phyloP scores from a whole-genome alignment of 2,888 invertebrate species.

The Physocephala rufipes region DNA sequence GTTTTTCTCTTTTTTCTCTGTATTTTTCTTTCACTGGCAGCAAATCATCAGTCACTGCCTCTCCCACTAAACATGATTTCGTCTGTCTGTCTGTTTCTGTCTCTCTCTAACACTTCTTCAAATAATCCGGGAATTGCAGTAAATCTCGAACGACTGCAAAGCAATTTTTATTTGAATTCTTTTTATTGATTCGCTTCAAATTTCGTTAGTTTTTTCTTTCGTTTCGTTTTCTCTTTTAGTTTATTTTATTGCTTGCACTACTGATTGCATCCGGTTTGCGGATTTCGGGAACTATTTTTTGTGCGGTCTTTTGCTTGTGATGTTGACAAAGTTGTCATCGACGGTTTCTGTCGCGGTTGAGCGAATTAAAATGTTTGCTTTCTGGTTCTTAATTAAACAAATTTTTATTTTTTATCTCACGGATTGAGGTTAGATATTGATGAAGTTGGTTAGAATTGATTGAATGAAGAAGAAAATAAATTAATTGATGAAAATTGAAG shows the following conservation, averaged over 20 bases:
- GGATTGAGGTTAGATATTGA: too few species aligned
- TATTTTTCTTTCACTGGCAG: background rate
- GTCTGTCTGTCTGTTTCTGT: too few species aligned
- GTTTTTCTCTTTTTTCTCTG: background rate
- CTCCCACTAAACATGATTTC: too few species aligned
- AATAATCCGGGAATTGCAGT: constrained; percentile 7
- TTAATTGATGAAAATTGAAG: too few species aligned
- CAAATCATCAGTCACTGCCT: constrained; percentile 16
- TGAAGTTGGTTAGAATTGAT: too few species aligned
- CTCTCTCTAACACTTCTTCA: background rate
- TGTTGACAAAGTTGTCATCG: too few species aligned
- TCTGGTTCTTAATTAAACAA: too few species aligned
- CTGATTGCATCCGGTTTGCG: background rate
- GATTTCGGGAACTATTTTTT: constrained; percentile 7
- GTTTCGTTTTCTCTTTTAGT: too few species aligned
- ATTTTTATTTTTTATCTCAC: too few species aligned
- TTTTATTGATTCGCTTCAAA: constrained; percentile 14
- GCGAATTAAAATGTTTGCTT: too few species aligned
- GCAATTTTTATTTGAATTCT: background rate
- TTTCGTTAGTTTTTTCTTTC: background rate
- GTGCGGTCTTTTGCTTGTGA: background rate
- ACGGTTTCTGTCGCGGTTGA: too few species aligned
- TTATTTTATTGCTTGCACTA: background rate
- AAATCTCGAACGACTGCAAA: background rate
- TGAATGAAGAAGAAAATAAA: too few species aligned